A percentile compares a stretch with the other conserved stretches of the same genome.
These are phyloP conservation scores for Corythucha ciliata DNA, from an alignment of 2,888 invertebrate genomes.

Conservation along the genomic window DNA sequence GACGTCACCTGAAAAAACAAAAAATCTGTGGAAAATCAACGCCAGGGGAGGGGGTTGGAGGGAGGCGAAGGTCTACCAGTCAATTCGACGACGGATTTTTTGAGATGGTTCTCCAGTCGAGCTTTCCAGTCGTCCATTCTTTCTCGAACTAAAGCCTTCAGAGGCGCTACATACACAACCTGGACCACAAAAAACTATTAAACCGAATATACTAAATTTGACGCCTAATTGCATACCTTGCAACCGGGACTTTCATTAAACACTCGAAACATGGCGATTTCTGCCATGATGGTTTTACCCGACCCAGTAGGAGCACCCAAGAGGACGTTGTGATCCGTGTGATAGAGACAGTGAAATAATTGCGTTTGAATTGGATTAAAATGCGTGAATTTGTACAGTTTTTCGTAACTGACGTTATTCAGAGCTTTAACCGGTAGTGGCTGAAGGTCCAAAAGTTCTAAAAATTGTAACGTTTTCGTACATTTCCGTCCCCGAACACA, in stretches of 20 bases:
- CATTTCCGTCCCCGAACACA: no score
- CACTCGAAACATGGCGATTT: constrained; percentile 90
- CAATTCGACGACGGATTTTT: constrained; percentile 83
- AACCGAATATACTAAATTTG: background rate
- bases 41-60: background rate
- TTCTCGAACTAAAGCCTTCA: constrained; percentile 95
- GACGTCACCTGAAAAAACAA: constrained; percentile 46
- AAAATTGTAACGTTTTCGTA: constrained; percentile 7
- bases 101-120: constrained; percentile 60
- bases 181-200: constrained; percentile 40
- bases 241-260: constrained; percentile 69
- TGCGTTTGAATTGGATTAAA: constrained; percentile 99
- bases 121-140: constrained; percentile 90
- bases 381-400: constrained; percentile 80
- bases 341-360: constrained; percentile 91
- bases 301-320: constrained; percentile 94
- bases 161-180: constrained; percentile 95
- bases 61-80: constrained; percentile 59
- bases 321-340: constrained; percentile 86
- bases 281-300: constrained; percentile 97
- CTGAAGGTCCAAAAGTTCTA: constrained; percentile 78
- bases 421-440: constrained; percentile 81
- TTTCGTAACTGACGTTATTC: constrained; percentile 64
- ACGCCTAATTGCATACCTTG: constrained; percentile 49
- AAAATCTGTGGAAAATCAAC: background rate